Evolutionary conservation across 2,797 vertebrate species (phyloP).

Genomic region (Falco berigora): DNA sequence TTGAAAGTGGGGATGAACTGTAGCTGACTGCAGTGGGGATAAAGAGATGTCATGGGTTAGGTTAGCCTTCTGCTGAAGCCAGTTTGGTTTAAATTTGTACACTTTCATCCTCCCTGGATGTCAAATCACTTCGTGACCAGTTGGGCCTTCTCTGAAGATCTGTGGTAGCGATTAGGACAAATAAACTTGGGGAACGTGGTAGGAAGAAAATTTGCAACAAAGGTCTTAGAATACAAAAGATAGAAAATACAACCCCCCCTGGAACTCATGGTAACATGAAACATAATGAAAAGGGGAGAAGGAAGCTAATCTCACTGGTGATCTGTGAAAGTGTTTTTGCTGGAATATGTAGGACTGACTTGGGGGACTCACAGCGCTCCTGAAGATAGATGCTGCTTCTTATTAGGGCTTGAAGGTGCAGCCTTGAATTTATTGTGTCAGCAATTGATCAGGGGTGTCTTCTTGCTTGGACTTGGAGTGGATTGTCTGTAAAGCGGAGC

Average conservation of each 20-base stretch:
- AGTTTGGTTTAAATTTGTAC: neutral
- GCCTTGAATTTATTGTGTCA: neutral
- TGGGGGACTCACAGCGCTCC: neutral
- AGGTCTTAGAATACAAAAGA: neutral
- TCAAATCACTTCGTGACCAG: neutral
- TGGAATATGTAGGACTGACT: neutral
- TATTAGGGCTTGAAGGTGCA: neutral
- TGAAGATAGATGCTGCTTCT: neutral
- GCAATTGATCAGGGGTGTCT: too few species aligned
- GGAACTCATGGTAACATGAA: neutral
- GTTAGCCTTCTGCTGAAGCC: neutral
- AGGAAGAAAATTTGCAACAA: neutral
- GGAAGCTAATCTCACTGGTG: neutral
- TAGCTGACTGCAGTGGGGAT: neutral
- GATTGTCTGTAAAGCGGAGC: neutral
- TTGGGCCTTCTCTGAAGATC: neutral
- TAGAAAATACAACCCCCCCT: neutral
- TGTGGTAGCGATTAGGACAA: neutral
- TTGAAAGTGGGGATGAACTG: neutral
- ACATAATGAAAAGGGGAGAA: too few species aligned
- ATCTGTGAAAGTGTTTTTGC: neutral
- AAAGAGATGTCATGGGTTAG: neutral
- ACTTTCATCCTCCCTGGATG: neutral
- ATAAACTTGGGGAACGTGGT: neutral
- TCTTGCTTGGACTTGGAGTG: neutral